phyloP scores from a whole-genome alignment of 2,113 vertebrate genomes.

The Menura novaehollandiae region DNA sequence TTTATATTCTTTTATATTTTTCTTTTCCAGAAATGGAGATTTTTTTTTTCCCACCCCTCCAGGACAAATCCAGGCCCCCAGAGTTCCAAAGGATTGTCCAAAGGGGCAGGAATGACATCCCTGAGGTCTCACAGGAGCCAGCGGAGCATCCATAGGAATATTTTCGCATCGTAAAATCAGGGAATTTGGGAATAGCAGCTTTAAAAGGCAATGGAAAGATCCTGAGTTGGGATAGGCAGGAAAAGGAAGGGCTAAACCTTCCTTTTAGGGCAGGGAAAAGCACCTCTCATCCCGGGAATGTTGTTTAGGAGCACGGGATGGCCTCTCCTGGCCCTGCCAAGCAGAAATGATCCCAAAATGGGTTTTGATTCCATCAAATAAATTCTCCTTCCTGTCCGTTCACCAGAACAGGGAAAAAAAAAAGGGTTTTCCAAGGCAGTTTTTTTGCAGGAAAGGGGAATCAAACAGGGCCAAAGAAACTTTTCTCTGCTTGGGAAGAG shows the following conservation, averaged over 20 bases:
- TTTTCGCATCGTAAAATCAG: not conserved
- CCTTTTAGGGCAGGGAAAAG: not conserved
- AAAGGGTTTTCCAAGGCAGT: not conserved
- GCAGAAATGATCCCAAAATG: not conserved
- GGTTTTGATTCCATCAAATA: not conserved
- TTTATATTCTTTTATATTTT: not conserved
- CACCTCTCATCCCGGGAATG: not conserved
- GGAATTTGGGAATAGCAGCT: slow-evolving; percentile 10
- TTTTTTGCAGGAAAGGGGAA: not conserved
- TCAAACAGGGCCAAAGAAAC: not conserved
- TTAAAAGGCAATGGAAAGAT: not conserved
- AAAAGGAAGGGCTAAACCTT: not conserved
- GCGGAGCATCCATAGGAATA: not conserved
- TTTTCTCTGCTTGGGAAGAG: not conserved
- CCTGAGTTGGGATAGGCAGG: not conserved
- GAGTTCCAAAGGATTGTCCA: not conserved
- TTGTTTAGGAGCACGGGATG: not conserved
- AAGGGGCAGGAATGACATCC: not conserved
- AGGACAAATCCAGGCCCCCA: not conserved
- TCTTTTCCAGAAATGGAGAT: not conserved
- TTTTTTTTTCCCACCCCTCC: not conserved
- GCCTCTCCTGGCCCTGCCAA: not conserved
- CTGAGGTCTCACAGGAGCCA: not conserved
- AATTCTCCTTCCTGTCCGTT: not conserved
- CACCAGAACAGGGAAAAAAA: not conserved